A percentile compares a stretch with the other conserved stretches of the same genome.
These are phyloP conservation scores for Anas platyrhynchos DNA, from an alignment of 2,113 vertebrate species.

Conservation along the genomic window DNA sequence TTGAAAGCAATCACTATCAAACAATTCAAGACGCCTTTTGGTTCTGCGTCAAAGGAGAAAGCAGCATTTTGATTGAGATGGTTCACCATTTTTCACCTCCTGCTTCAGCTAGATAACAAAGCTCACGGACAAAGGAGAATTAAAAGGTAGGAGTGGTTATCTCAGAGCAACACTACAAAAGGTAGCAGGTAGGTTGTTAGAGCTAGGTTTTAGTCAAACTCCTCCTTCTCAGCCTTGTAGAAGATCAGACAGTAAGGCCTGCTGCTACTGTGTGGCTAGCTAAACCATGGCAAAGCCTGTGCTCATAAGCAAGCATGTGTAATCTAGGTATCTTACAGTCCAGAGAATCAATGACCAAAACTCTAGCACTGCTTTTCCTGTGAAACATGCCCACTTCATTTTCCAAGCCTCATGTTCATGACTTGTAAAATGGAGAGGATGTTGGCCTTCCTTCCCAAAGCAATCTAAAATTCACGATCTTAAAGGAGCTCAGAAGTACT, in stretches of 20 bases:
- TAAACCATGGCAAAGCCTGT: not conserved
- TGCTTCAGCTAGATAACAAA: not conserved
- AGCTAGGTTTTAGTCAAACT: not conserved
- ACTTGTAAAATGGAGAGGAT: not conserved
- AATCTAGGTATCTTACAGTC: not conserved
- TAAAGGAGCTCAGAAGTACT: not conserved
- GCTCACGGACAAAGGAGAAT: not conserved
- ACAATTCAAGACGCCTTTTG: not conserved
- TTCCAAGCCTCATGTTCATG: not conserved
- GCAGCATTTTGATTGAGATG: not conserved
- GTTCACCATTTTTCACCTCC: not conserved
- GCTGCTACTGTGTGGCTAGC: not conserved
- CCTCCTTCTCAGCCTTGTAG: not conserved
- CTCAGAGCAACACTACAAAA: not conserved
- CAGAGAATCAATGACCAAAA: rapidly evolving
- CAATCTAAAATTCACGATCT: not conserved
- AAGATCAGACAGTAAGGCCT: not conserved
- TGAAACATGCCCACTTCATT: not conserved
- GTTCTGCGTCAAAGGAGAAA: not conserved
- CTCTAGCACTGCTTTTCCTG: not conserved
- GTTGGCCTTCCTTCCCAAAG: not conserved
- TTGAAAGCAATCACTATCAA: not conserved
- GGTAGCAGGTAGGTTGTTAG: not conserved
- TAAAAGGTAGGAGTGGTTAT: not conserved
- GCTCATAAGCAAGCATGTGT: not conserved